Evolutionary conservation across 2,113 vertebrate species (phyloP).

Genomic region (Dicerorhinus sumatrensis): DNA sequence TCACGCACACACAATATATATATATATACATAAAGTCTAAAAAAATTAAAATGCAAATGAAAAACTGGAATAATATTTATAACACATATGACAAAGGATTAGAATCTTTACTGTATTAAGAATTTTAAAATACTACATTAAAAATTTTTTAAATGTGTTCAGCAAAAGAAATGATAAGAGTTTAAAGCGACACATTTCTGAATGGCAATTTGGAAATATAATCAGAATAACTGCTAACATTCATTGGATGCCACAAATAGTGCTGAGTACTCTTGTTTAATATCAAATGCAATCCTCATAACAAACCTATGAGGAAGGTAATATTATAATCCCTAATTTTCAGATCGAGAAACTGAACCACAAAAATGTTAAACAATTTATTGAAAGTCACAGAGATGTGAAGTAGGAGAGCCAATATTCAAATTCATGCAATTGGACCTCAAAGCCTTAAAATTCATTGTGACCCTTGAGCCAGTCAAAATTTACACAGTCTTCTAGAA

Average conservation of each 20-base stretch:
- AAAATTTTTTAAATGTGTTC: neutral
- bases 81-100: neutral
- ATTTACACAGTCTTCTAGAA: neutral
- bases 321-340: neutral
- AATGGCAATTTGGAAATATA: neutral
- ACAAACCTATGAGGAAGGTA: neutral
- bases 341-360: neutral
- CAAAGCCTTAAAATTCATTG: neutral
- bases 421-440: neutral
- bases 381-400: neutral
- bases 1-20: no score
- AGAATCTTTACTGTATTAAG: neutral
- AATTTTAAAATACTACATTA: neutral
- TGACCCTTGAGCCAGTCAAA: neutral
- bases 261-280: neutral
- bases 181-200: neutral
- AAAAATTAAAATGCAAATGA: neutral
- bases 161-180: neutral
- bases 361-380: neutral
- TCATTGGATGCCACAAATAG: neutral
- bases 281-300: neutral
- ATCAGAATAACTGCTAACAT: neutral
- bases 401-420: neutral
- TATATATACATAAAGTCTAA: neutral
- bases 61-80: neutral